These are phyloP conservation scores for Andrena hattorfiana DNA, from an alignment of 2,888 invertebrate genomes.

Conservation along the genomic window DNA sequence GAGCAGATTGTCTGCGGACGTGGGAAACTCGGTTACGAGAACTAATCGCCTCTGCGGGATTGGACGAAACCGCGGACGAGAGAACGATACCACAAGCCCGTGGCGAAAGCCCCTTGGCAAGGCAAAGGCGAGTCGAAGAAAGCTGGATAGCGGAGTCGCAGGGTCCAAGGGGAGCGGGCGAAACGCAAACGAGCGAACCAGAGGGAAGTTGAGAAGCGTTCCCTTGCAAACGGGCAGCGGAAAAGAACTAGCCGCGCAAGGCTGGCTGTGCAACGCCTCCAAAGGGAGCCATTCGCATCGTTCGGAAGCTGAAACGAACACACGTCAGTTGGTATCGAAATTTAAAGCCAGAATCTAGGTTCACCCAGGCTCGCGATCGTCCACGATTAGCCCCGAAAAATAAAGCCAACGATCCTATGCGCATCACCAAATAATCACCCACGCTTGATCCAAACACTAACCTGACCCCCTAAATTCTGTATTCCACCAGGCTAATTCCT, in stretches of 20 bases:
- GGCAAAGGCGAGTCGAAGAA: not conserved
- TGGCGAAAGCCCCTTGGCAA: not conserved
- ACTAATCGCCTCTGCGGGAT: conserved; percentile 12
- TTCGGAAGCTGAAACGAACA: too few species aligned
- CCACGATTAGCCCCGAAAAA: not conserved
- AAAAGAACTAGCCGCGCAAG: not conserved
- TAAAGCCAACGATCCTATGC: too few species aligned
- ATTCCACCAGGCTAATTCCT: not conserved
- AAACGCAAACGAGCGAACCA: not conserved
- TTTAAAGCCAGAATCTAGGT: too few species aligned
- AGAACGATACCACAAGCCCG: not conserved
- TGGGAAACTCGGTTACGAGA: not conserved
- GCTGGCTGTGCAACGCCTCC: not conserved
- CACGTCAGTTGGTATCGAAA: too few species aligned
- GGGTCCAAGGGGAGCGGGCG: not conserved
- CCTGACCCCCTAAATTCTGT: not conserved
- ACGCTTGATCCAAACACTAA: not conserved
- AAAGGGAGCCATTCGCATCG: too few species aligned
- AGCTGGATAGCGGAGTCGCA: not conserved
- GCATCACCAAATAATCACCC: not conserved
- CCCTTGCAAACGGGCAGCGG: not conserved
- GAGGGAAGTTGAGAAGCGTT: not conserved
- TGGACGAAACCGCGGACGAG: not conserved
- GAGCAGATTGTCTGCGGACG: not conserved
- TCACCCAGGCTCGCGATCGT: not conserved